Evolutionary conservation across 2,888 invertebrate genomes (phyloP).

Genomic region (Steinernema carpocapsae): DNA sequence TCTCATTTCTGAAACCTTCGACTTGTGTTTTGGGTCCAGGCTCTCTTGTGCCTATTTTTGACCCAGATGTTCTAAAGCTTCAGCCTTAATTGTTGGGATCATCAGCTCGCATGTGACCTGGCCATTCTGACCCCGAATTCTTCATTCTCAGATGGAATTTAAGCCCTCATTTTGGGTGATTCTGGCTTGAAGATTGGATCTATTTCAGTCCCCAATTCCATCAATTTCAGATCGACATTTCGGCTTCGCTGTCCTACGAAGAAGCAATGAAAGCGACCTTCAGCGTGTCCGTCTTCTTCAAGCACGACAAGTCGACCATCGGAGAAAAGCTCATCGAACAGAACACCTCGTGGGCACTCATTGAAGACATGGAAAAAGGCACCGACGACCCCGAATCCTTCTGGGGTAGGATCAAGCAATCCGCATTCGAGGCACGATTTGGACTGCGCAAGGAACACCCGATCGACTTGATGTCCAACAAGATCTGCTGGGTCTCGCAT

Average conservation of each 20-base stretch:
- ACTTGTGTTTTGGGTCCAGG: too few relatives aligned
- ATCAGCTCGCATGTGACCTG: too few relatives aligned
- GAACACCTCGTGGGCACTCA: too few relatives aligned
- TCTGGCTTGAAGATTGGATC: too few relatives aligned
- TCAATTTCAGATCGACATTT: constrained; percentile 19
- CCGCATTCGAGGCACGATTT: not conserved
- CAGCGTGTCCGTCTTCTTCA: constrained; percentile 3
- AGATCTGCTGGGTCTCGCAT: not conserved
- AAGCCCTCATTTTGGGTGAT: too few relatives aligned
- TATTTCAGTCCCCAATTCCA: too few relatives aligned
- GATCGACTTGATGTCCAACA: constrained; percentile 14
- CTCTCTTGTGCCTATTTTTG: too few relatives aligned
- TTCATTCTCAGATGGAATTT: too few relatives aligned
- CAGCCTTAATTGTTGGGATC: too few relatives aligned
- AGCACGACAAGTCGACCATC: constrained; percentile 1
- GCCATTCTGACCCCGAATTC: too few relatives aligned
- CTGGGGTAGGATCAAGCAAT: not conserved
- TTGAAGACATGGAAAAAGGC: not conserved
- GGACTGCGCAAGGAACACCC: not conserved
- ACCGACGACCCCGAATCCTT: not conserved
- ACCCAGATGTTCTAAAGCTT: too few relatives aligned
- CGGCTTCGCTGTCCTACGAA: not conserved
- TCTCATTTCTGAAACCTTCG: too few relatives aligned
- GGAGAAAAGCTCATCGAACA: not conserved
- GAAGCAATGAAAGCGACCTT: not conserved